Conservation (phyloP, 2,113 vertebrate species). For the Meleagris gallopavo region DNA sequence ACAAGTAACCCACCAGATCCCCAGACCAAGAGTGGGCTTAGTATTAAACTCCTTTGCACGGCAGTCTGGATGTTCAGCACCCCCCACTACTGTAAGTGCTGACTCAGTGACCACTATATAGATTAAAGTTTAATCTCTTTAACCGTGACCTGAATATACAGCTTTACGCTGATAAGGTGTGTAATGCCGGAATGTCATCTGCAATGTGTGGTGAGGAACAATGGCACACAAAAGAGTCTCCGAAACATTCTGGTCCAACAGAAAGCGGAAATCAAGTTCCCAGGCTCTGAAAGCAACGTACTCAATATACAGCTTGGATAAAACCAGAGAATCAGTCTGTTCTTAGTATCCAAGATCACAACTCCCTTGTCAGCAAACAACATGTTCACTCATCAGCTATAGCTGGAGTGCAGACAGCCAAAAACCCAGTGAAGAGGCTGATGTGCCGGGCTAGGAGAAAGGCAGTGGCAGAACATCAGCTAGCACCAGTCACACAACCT, state of each 20-base stretch:
- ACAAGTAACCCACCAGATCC: background rate
- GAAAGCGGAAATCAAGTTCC: background rate
- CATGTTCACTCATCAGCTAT: rapidly evolving
- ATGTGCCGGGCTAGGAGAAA: background rate
- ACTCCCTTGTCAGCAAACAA: background rate
- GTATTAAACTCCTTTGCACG: background rate
- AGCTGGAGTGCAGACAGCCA: background rate
- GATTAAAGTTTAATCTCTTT: slow-evolving; percentile 55
- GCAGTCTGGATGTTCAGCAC: background rate
- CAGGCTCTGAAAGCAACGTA: background rate
- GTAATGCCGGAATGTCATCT: background rate
- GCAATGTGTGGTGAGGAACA: rapidly evolving
- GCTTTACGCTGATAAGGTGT: background rate
- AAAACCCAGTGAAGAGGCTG: background rate
- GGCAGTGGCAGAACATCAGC: background rate
- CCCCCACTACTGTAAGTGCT: slow-evolving; percentile 11
- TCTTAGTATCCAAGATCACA: background rate
- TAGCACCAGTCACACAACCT: background rate
- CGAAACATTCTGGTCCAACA: background rate
- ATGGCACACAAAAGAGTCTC: rapidly evolving
- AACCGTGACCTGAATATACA: slow-evolving; percentile 43
- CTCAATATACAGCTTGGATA: background rate
- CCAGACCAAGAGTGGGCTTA: background rate
- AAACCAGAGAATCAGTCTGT: background rate
- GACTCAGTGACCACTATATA: slow-evolving; percentile 3